Percentiles rank a stretch among this genome's conserved stretches.
Conservation (phyloP, 92 coral and sea anemone species). For the Zoanthus sansibaricus region DNA sequence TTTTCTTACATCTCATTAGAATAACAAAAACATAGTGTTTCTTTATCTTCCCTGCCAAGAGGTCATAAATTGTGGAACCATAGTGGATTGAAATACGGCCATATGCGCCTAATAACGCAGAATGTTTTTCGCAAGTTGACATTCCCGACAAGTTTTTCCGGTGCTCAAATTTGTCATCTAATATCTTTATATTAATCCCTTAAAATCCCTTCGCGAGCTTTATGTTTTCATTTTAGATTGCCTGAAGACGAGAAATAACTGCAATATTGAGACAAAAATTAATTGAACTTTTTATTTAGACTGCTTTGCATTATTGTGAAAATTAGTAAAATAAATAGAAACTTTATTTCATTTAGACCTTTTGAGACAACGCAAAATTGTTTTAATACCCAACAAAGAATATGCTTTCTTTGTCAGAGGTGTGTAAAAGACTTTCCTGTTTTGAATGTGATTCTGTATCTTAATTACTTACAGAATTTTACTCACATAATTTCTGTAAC, state of each 20-base stretch:
- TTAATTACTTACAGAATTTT: conserved; percentile 23
- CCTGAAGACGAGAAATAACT: conserved; percentile 29
- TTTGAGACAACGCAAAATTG: conserved; percentile 23
- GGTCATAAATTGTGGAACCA: conserved; percentile 38
- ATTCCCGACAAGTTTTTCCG: conserved; percentile 19
- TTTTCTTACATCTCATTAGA: conserved; percentile 62
- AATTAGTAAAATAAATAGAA: conserved; percentile 37
- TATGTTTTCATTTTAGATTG: conserved; percentile 29
- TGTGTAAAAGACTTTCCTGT: conserved; percentile 47
- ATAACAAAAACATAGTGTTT: conserved; percentile 59
- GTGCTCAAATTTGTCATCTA: conserved; percentile 7
- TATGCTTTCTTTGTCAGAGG: conserved; percentile 14
- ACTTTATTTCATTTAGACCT: conserved; percentile 35
- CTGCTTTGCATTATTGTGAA: conserved; percentile 27
- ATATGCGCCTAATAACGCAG: background rate
- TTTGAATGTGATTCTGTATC: background rate
- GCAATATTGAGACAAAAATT: conserved; percentile 37
- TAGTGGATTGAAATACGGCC: conserved; percentile 3
- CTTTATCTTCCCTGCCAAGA: conserved; percentile 22
- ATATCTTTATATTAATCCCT: conserved; percentile 14
- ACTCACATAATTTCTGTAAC: conserved; percentile 10
- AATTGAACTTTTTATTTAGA: conserved; percentile 35
- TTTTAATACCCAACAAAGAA: conserved; percentile 15
- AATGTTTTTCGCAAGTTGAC: conserved; percentile 32
- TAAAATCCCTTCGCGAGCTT: conserved; percentile 8